Evolutionary conservation across 2,113 vertebrate genomes (phyloP).

Genomic region (Sciurus niger): DNA sequence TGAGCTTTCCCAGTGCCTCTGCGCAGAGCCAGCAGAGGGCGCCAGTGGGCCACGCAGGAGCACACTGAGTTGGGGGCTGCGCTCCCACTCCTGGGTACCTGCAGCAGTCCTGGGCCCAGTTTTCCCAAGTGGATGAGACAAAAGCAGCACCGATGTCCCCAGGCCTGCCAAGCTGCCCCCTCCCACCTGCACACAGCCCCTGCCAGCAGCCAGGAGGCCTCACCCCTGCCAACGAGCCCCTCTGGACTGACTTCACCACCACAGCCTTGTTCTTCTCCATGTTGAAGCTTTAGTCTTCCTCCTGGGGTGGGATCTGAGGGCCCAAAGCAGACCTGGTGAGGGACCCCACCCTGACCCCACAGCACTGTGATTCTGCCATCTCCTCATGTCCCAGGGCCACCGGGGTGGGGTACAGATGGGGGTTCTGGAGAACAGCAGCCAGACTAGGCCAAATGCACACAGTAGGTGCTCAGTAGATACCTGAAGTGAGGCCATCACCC

Average conservation of each 20-base stretch:
- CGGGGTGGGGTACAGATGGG: rapidly evolving
- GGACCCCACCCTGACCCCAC: not conserved
- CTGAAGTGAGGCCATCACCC: not conserved
- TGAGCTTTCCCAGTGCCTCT: not conserved
- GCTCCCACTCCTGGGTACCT: not conserved
- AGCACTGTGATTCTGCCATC: rapidly evolving
- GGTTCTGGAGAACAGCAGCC: not conserved
- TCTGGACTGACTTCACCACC: slow-evolving; percentile 96
- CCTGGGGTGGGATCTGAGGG: slow-evolving; percentile 95
- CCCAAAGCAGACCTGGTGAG: not conserved
- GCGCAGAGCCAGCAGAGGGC: not conserved
- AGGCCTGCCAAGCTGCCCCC: not conserved
- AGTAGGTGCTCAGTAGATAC: rapidly evolving
- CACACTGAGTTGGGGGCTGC: rapidly evolving
- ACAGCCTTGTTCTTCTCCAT: slow-evolving; percentile 98
- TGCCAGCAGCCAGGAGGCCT: not conserved
- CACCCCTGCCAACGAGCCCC: slow-evolving; percentile 97
- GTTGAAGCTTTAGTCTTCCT: slow-evolving; percentile 98
- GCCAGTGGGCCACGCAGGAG: rapidly evolving
- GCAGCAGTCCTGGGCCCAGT: not conserved
- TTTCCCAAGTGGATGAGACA: not conserved
- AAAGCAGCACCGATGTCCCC: not conserved
- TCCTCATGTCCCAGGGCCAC: not conserved
- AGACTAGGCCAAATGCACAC: not conserved
- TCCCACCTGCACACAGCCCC: not conserved